Percentiles rank a stretch among this genome's conserved stretches.
Evolutionary conservation across 2,113 vertebrate genomes (phyloP).

Genomic region (Clupea harengus): DNA sequence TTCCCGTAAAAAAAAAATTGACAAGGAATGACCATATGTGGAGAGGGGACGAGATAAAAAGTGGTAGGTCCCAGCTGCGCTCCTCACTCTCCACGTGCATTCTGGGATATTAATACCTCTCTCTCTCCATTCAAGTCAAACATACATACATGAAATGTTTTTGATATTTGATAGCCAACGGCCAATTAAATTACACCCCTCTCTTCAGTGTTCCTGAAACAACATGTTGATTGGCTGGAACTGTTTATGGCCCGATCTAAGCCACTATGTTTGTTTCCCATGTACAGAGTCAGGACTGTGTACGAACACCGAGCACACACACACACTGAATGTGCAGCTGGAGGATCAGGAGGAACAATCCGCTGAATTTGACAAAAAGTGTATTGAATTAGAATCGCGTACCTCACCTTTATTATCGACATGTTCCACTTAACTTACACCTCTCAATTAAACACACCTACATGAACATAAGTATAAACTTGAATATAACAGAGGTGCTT

Average conservation of each 20-base stretch:
- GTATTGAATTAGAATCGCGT: not conserved
- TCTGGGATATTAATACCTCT: not conserved
- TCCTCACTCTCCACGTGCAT: not conserved
- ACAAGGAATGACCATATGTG: not conserved
- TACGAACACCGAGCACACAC: not conserved
- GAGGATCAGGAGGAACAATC: no score
- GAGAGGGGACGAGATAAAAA: not conserved
- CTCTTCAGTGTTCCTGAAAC: not conserved
- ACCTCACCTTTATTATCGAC: not conserved
- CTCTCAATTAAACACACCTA: no score
- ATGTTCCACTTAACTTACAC: not conserved
- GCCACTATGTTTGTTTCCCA: not conserved
- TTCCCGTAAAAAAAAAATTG: not conserved
- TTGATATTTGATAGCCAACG: no score
- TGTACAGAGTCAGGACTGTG: not conserved
- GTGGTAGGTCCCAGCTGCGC: not conserved
- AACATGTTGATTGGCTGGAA: not conserved
- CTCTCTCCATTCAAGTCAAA: not conserved
- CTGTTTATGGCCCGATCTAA: not conserved
- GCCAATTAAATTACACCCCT: not conserved
- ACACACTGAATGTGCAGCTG: no score
- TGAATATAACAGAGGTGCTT: not conserved
- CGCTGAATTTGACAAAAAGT: not conserved
- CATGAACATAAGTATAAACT: no score
- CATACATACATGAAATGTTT: no score